phyloP scores from a whole-genome alignment of 2,113 vertebrate genomes.

The Rostratula benghalensis region DNA sequence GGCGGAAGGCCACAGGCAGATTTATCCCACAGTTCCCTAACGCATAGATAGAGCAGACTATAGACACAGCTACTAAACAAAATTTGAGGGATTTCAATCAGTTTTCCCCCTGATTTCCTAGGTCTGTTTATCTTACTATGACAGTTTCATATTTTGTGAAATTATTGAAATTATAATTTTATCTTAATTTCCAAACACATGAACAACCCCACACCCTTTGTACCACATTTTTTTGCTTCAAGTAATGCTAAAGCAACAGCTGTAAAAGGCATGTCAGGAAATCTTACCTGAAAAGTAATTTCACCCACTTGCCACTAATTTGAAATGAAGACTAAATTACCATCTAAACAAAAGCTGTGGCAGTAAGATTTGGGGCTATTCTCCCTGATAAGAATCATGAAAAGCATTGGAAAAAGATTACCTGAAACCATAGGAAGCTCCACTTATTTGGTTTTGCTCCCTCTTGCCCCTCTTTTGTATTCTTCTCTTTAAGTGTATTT shows the following conservation, averaged over 20 bases:
- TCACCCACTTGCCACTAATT: neutral
- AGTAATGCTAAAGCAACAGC: neutral
- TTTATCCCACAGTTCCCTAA: neutral
- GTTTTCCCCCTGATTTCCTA: neutral
- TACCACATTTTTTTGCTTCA: neutral
- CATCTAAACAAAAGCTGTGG: neutral
- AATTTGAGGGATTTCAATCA: neutral
- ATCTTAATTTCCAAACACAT: neutral
- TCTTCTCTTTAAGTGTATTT: conserved; percentile 11
- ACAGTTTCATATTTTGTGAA: neutral
- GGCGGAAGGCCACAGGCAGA: neutral
- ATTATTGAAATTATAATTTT: neutral
- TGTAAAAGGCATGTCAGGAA: neutral
- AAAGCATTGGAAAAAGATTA: neutral
- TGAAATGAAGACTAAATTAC: neutral
- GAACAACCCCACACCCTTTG: neutral
- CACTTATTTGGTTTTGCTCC: neutral
- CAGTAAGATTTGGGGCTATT: neutral
- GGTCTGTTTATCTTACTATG: neutral
- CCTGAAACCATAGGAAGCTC: neutral
- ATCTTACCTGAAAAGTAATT: neutral
- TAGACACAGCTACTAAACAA: neutral
- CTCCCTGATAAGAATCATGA: neutral
- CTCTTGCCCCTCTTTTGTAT: neutral
- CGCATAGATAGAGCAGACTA: neutral